These are phyloP conservation scores for Folsomia candida DNA, from an alignment of 2,888 invertebrate species.

Conservation along the genomic window DNA sequence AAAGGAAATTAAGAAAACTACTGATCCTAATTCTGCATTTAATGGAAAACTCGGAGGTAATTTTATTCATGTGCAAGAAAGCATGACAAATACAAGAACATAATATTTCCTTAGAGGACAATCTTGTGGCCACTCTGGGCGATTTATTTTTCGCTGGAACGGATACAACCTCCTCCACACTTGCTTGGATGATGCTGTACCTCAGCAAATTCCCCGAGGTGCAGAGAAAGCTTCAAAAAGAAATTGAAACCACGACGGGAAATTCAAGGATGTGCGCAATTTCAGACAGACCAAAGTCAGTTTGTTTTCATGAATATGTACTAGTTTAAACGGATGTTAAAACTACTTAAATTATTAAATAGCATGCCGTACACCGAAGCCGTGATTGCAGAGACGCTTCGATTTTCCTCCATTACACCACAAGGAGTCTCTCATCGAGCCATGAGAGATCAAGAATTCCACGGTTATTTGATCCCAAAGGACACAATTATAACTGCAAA, in stretches of 20 bases:
- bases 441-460: conserved; percentile 33
- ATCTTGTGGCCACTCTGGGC: conserved; percentile 19
- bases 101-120: conserved; percentile 22
- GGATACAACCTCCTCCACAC: conserved; percentile 20
- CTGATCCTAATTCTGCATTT: conserved; percentile 36
- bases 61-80: too few relatives aligned
- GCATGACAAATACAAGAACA: too few relatives aligned
- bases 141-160: conserved; percentile 40
- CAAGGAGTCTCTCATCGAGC: conserved; percentile 39
- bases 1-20: conserved; percentile 36
- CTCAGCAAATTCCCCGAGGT: conserved; percentile 22
- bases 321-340: too few relatives aligned
- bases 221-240: conserved; percentile 27
- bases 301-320: too few relatives aligned
- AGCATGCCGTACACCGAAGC: too few relatives aligned
- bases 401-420: conserved; percentile 40
- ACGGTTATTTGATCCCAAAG: too few relatives aligned
- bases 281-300: conserved; percentile 24
- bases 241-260: conserved; percentile 27
- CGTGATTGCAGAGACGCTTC: too few relatives aligned
- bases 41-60: conserved; percentile 34
- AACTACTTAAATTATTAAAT: too few relatives aligned
- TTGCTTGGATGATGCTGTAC: conserved; percentile 27
- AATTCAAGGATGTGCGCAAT: conserved; percentile 19
- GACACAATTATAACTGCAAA: conserved; percentile 43